Base-by-base conservation (phyloP, 2,113 vertebrate species). In the Toxotes chatareus region DNA sequence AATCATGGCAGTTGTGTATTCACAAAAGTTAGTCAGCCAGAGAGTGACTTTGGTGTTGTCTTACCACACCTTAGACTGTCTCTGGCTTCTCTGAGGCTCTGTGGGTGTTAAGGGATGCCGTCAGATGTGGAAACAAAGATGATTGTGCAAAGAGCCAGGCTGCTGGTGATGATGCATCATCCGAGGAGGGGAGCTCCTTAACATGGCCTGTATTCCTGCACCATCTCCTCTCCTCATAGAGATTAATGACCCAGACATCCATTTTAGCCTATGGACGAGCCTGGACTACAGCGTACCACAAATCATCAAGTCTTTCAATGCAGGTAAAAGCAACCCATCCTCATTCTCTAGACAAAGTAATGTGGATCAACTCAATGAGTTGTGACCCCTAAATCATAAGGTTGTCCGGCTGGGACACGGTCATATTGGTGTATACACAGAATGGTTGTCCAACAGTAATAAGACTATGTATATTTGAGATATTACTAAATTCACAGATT, bases 221-320 rank as follows among this genome's bases (percentile, higher is more conserved):
- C 68, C 34, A 72, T 70, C 49, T 67, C 55, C 77, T 75, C 70
- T 67, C 46, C 68, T 86, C 72, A 83, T 85, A 32, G 74, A 92
- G 89, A 92, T 89, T 69, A 88, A 90, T 92, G 73, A 60, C 44
- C 83, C 75, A 57, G 40, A 67, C 23, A 67, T 46, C 51, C 42
- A 60, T 80, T 73, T 57, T 51, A 49, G 21, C 34, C 51, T 21
- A 62, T 44, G 63, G 56, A 70, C 7, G 8, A 80, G 38, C 62
- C 47, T 55, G 4, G 46, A 66, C 63, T 10, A 70, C 53, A 69
- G 19, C 19, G 4, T 47, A 7, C 36, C 61, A 79, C 61, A 86
- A 74, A 79, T 55, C 71, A 86, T 38, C 23, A 72, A 42, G 57
- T 65, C 55, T 62, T 69, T 56, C 12, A 36, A 62, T 73, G 61